Base-by-base conservation (phyloP, 2,888 invertebrate genomes). In the Alloscopus bannaensis region DNA sequence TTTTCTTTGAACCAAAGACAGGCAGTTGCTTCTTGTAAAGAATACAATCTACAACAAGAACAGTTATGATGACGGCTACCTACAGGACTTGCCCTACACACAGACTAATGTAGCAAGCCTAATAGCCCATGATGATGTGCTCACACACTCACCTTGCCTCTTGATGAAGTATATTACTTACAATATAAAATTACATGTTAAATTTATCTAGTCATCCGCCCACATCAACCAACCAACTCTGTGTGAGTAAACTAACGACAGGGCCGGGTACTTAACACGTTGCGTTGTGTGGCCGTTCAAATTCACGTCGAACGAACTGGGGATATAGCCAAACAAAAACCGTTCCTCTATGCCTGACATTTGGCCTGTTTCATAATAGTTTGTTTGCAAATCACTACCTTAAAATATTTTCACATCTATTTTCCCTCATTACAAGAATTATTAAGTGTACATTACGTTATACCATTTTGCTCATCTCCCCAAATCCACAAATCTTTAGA, bases 221-320 rank as follows among this genome's bases (percentile, higher is more conserved):
- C 66, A 66, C 66, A 50, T 66, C 66, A 66, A 45, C 45, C 42
- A 11, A 40, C 20, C 13, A 59, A 22, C 24, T 8, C 36, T 8
- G 36, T 13, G 6, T 8, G 13, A 8, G 36, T 36, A 4, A 36
- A 36, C 6, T 36, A 36, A 22, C n/a, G 57, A 16, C n/a, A 16
- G 24, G 42, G 62, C 40, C 42, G 26, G 45, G 42, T 28, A 26
- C 42, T 13, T 26, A 42, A 26, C 3, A n/a, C 4, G n/a, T n/a
- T 24, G 8, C 26, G 6, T 6, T 2, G 28, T 28, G 24, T 57
- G n/a, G 3, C 22, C 16, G 60, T 20, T 59, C 20, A 60, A 52
- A 22, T 36, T 36, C 22, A 18, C n/a, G 22, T 40, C 8, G 40
- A 60, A n/a, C n/a, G n/a, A n/a, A n/a, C n/a, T n/a, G n/a, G n/a